Conservation (phyloP, 2,888 invertebrate genomes). For the Melipona beecheii region DNA sequence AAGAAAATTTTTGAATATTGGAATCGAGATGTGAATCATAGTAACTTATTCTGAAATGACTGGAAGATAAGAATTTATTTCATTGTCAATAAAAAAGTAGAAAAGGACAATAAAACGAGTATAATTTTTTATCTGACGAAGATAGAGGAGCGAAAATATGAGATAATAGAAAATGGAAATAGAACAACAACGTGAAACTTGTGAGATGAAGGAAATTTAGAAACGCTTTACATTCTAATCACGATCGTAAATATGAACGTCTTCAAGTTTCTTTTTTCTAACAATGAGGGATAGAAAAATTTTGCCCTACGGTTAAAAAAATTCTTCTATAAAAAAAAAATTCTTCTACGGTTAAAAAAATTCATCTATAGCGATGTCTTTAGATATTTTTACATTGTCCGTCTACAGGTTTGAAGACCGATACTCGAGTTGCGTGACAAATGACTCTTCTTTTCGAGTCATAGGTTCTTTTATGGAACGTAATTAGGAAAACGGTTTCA, state of each 20-base stretch:
- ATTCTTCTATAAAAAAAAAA: constrained; percentile 37
- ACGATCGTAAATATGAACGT: constrained; percentile 61
- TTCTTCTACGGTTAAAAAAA: too few species aligned
- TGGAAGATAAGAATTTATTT: neutral
- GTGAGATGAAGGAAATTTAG: constrained; percentile 41
- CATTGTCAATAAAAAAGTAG: neutral
- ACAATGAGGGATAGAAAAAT: constrained; percentile 56
- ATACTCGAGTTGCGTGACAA: constrained; percentile 48
- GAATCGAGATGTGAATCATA: too few species aligned
- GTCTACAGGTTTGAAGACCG: constrained; percentile 30
- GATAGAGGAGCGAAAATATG: constrained; percentile 16
- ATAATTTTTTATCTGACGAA: neutral
- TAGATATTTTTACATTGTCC: constrained; percentile 2
- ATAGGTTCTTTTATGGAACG: constrained; percentile 3
- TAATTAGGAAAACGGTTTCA: constrained; percentile 11
- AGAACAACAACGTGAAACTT: constrained; percentile 15
- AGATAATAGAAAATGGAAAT: constrained; percentile 3
- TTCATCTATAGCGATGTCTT: constrained; percentile 47
- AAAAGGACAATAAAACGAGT: constrained; percentile 23
- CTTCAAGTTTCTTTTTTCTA: constrained; percentile 21
- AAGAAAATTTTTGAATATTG: too few species aligned
- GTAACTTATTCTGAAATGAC: too few species aligned
- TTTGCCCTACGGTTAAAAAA: constrained; percentile 10
- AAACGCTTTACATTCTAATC: constrained; percentile 58
- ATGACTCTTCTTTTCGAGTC: constrained; percentile 34